phyloP scores from a whole-genome alignment of 2,113 vertebrate genomes.

The Ariopsis seemanni region DNA sequence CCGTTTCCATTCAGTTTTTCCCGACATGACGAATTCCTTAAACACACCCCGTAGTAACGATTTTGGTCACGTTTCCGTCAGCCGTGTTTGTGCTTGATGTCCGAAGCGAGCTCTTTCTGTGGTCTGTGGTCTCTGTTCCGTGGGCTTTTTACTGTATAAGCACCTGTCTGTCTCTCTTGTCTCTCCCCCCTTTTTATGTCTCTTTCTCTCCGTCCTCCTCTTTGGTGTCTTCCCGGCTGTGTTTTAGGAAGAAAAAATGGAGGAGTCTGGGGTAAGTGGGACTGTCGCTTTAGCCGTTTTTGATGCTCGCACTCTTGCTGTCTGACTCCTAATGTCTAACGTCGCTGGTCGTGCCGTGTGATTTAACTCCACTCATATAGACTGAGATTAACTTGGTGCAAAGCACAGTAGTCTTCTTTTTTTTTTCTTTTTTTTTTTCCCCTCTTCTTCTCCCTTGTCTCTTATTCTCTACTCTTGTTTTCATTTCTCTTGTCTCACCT shows the following conservation, averaged over 20 bases:
- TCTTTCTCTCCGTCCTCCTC: conserved; percentile 80
- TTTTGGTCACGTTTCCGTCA: not conserved
- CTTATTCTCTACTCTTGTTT: not conserved
- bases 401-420: not conserved
- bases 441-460: not conserved
- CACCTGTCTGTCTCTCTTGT: conserved; percentile 65
- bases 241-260: conserved; percentile 99
- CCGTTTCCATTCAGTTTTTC: not conserved
- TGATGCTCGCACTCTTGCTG: conserved; percentile 56
- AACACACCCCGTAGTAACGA: not conserved
- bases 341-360: conserved; percentile 28
- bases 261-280: conserved; percentile 98
- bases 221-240: conserved; percentile 85
- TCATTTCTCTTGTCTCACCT: not conserved
- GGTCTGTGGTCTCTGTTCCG: conserved; percentile 76
- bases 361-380: not conserved
- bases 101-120: conserved; percentile 57
- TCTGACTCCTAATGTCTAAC: conserved; percentile 14
- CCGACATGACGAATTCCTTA: not conserved
- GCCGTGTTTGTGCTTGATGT: conserved; percentile 43
- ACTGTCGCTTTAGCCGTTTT: conserved; percentile 66
- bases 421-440: accelerated
- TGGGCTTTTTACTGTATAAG: conserved; percentile 89
- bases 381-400: not conserved
- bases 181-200: conserved; percentile 62